phyloP scores from a whole-genome alignment of 2,888 invertebrate genomes.

The Adineta ricciae region DNA sequence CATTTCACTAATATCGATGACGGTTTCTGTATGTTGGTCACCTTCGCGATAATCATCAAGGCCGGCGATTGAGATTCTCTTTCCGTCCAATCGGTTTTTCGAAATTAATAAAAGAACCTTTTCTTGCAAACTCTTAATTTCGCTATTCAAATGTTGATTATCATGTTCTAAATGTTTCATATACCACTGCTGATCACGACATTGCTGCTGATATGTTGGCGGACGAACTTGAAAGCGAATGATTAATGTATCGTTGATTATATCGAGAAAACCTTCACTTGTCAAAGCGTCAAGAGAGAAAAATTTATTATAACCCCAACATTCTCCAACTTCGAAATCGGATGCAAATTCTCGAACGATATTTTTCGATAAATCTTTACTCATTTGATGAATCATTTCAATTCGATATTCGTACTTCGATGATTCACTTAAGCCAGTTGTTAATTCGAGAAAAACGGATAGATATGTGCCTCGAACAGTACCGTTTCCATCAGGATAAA shows the following conservation, averaged over 20 bases:
- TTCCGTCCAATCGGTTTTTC: not conserved
- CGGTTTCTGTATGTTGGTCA: not conserved
- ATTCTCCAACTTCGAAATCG: conserved; percentile 87
- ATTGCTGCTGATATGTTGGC: conserved; percentile 82
- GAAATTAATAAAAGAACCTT: not conserved
- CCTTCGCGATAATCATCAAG: not conserved
- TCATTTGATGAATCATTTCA: conserved; percentile 83
- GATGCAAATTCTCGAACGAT: conserved; percentile 86
- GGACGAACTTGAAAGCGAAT: conserved; percentile 72
- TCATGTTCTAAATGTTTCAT: conserved; percentile 65
- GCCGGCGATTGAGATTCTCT: not conserved
- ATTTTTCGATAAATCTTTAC: conserved; percentile 62
- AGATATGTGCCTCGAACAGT: conserved; percentile 81
- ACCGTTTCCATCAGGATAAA: conserved; percentile 74
- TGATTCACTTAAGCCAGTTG: conserved; percentile 76
- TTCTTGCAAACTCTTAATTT: not conserved
- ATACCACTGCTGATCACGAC: conserved; percentile 72
- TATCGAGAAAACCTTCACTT: conserved; percentile 77
- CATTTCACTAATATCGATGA: not conserved
- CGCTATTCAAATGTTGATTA: not conserved
- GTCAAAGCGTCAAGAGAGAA: conserved; percentile 77
- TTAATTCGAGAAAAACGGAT: conserved; percentile 79
- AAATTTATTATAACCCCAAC: conserved; percentile 89
- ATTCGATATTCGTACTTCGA: conserved; percentile 70
- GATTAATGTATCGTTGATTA: conserved; percentile 70